Conservation (phyloP, 1,140 invertebrate genomes). For the Euborellia annulipes region DNA sequence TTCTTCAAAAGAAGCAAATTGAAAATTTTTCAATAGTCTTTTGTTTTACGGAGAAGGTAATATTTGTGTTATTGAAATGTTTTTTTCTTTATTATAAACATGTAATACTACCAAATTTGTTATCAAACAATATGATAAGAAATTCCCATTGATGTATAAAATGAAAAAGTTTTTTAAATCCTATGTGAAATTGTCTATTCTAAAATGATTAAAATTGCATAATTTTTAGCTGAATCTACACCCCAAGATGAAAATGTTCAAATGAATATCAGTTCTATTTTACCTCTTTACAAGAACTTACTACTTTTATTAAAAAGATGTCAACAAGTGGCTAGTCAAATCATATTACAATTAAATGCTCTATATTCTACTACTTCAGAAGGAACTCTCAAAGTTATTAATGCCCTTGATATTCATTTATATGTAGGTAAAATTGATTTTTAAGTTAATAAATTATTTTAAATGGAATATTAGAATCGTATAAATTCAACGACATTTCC, state of each 20-base stretch:
- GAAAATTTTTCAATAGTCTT: constrained; percentile 42
- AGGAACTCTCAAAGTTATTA: constrained; percentile 23
- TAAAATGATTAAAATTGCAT: not conserved
- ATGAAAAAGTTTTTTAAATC: not conserved
- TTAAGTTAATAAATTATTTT: constrained; percentile 28
- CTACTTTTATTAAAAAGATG: constrained; percentile 46
- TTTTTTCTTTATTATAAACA: not conserved
- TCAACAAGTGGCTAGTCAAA: constrained; percentile 44
- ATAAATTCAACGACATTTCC: constrained; percentile 7
- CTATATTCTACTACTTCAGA: constrained; percentile 30
- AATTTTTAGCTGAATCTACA: constrained; percentile 15
- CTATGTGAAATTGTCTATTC: not conserved
- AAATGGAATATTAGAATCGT: no score
- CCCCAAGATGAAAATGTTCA: constrained; percentile 31
- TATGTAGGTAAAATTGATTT: constrained; percentile 26
- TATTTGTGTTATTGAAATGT: constrained; percentile 4
- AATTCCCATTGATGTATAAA: not conserved
- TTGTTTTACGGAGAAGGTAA: constrained; percentile 36
- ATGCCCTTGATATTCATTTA: constrained; percentile 32
- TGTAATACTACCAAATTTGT: not conserved
- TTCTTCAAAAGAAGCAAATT: constrained; percentile 48
- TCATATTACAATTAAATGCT: constrained; percentile 48
- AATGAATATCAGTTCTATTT: constrained; percentile 31
- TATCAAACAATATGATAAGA: no score
- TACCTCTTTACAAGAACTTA: constrained; percentile 42